phyloP scores from a whole-genome alignment of 2,113 vertebrate species.

The Oostethus manadensis region DNA sequence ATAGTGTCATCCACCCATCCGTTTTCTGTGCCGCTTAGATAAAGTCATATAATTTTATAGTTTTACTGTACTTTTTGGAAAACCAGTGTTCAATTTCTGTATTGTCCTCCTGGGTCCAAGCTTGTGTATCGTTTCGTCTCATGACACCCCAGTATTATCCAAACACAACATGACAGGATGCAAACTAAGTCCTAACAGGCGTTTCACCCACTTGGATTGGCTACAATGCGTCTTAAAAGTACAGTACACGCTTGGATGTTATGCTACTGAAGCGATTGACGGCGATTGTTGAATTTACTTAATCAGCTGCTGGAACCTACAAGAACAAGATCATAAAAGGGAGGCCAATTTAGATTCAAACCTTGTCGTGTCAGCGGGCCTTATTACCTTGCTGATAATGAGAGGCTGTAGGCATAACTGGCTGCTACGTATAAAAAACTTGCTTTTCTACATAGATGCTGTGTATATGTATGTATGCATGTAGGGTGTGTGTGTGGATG shows the following conservation, averaged over 20 bases:
- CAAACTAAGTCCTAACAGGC: too few species aligned
- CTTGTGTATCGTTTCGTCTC: too few species aligned
- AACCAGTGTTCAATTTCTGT: too few species aligned
- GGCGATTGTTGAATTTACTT: slow-evolving; percentile 19
- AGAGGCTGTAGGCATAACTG: slow-evolving; percentile 33
- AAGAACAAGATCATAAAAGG: slow-evolving; percentile 20
- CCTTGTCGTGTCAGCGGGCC: slow-evolving; percentile 16
- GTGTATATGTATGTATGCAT: not conserved
- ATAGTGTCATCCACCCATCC: too few species aligned
- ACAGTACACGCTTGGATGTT: not conserved
- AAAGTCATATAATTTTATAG: too few species aligned
- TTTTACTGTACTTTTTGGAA: too few species aligned
- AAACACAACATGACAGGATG: too few species aligned
- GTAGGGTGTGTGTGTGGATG: slow-evolving; percentile 21
- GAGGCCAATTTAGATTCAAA: slow-evolving; percentile 41
- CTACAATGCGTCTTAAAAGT: too few species aligned
- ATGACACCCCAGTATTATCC: too few species aligned
- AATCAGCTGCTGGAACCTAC: slow-evolving; percentile 34
- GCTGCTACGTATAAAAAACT: not conserved
- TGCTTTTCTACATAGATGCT: slow-evolving; percentile 2
- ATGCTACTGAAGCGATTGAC: not conserved
- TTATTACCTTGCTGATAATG: slow-evolving; percentile 44
- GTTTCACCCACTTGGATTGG: too few species aligned
- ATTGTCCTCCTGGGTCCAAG: too few species aligned
- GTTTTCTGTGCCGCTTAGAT: too few species aligned